Evolutionary conservation across 35 echinoderm and acorn worm genomes (phyloP).

Genomic region (Ophioderma brevispina): DNA sequence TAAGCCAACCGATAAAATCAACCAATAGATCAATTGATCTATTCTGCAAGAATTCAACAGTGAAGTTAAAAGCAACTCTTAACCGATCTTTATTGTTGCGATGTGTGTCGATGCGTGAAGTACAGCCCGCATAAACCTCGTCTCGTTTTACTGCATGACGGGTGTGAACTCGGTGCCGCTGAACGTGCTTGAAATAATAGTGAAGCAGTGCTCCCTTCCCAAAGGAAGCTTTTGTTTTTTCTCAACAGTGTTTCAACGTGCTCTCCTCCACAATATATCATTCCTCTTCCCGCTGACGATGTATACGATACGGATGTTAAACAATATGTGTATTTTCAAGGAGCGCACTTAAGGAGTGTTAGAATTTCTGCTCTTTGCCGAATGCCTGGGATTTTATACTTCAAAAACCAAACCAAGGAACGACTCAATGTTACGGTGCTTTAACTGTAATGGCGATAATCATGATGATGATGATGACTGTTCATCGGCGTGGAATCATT

Average conservation of each 20-base stretch:
- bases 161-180: neutral
- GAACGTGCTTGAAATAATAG: neutral
- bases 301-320: neutral
- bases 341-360: neutral
- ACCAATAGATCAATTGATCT: no score
- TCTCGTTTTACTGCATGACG: neutral
- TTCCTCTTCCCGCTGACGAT: neutral
- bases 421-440: neutral
- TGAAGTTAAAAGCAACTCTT: no score
- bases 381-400: neutral
- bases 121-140: neutral
- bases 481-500: constrained; percentile 1
- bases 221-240: neutral
- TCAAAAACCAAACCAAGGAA: neutral
- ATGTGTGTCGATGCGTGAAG: neutral
- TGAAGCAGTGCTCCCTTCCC: neutral
- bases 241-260: neutral
- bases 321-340: neutral
- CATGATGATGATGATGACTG: neutral
- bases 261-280: neutral
- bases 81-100: neutral
- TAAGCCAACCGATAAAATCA: no score
- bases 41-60: no score
- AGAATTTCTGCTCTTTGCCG: neutral
- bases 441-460: neutral